Base-by-base conservation (phyloP, 2,797 vertebrate genomes). In the Phrynocephalus vlangalii region DNA sequence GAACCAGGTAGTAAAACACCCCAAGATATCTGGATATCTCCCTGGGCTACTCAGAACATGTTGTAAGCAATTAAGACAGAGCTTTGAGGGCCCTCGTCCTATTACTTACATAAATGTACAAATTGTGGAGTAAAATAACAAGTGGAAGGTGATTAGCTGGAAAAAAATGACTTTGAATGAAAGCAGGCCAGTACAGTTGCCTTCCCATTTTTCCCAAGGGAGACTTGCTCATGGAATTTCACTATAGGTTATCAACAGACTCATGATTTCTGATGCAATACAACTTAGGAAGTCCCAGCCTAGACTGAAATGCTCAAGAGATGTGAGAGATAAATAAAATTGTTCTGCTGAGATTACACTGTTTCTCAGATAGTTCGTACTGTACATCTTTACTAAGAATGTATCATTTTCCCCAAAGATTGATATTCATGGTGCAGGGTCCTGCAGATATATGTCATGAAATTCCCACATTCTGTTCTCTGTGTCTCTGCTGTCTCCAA, bases 41-140 rank as follows among this genome's bases (percentile, higher is more conserved):
- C 50, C 79, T 75, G 70, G 70, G 38, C 71, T 82, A 30, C 33
- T 63, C 79, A 66, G 38, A 87, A 87, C 56, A 87, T 30, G 56
- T 26, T 82, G 38, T 70, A 70, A 86, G 76, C 8, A 3, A 82
- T 87, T 75, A 87, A 75, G 71, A 75, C 28, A 75, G 70, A 26
- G 71, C 50, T 87, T 72, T 44, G 6, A 10, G 13, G 28, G 18
- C 70, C 11, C 11, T 8, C 20, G 26, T 82, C 38, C 70, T 75
- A 73, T 87, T 33, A 20, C 76, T 63, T 86, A 28, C 79, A 48
- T 56, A 86, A 81, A 81, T 28, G 33, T 73, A 82, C 10, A 73
- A 81, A 79, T 79, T 48, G 48, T 85, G 38, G 26, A 50, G 77
- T 28, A 67, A 77, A 77, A 8, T 38, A 67, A 48, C 24, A 73